These are phyloP conservation scores for Ochotona princeps DNA, from an alignment of 2,113 vertebrate genomes.

Conservation along the genomic window DNA sequence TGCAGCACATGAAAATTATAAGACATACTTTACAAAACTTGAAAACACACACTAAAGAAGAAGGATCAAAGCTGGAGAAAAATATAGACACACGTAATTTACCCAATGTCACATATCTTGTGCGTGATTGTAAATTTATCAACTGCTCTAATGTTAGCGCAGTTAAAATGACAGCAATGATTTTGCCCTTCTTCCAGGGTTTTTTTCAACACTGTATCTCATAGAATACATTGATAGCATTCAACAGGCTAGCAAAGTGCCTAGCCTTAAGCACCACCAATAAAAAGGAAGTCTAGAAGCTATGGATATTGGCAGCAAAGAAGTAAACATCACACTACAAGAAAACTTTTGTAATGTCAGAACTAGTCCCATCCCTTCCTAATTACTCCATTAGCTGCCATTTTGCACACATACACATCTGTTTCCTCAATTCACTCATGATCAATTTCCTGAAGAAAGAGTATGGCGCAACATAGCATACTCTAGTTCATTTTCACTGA, in stretches of 20 bases:
- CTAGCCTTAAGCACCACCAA: not conserved
- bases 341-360: not conserved
- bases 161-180: not conserved
- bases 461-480: too few relatives aligned
- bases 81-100: not conserved
- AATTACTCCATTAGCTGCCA: not conserved
- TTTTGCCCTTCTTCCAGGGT: not conserved
- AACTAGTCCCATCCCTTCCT: not conserved
- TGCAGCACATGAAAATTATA: not conserved
- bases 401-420: too few relatives aligned
- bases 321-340: not conserved
- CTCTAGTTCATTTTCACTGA: not conserved
- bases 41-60: not conserved
- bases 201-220: not conserved
- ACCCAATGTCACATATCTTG: not conserved
- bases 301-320: not conserved
- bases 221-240: not conserved
- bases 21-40: not conserved
- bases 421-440: not conserved
- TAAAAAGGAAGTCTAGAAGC: not conserved
- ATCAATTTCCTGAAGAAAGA: not conserved
- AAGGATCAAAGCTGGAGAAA: not conserved
- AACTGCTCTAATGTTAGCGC: not conserved
- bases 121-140: not conserved
- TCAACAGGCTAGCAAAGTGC: too few relatives aligned